Evolutionary conservation across 2,113 vertebrate genomes (phyloP), one percentile per base, ranked within the genome.

Genomic region (Conger conger): DNA sequence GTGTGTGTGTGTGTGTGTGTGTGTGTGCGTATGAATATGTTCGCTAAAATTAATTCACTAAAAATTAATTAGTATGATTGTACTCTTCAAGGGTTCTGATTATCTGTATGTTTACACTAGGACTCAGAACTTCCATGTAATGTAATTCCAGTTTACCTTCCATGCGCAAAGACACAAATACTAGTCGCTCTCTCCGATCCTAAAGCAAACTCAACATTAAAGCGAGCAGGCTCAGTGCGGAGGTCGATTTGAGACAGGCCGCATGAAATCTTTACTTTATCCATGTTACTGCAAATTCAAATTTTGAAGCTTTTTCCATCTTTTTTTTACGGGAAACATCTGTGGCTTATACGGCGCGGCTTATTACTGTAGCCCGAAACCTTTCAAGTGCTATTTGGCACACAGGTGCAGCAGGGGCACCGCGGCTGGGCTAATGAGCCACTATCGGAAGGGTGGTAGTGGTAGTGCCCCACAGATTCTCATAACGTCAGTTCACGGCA

Each of bases 311-410:
- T 94, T 96, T 95, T 95, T 95, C 94, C 94, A 92, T 94, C 91
- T 94, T 95, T 89, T 84, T 94, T 95, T 95, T 95, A 96, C 92
- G 90, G 94, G 95, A 94, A 95, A 94, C 95, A 96, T 95, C 94
- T 95, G 95, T 93, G 90, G 88, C 87, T 87, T 88, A 90, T 84
- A 88, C 89, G 82, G 89, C 87, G 86, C 89, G n/a, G n/a, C n/a
- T n/a, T 93, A 91, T 91, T 92, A 91, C 83, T 85, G 91, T 91
- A 91, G 94, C 93, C 93, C 86, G 1, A 90, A 92, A 93, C 91
- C 88, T 93, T 27, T 80, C 35, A 83, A 81, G 80, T 73, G 57
- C 79, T 73, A 8, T 82, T 79, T 82, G 88, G 86, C 87, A 86
- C 86, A 82, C 79, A 80, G 87, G 82, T 76, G 81, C 9, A 84